phyloP scores from a whole-genome alignment of 1,140 invertebrate species.

The Nasonia vitripennis region DNA sequence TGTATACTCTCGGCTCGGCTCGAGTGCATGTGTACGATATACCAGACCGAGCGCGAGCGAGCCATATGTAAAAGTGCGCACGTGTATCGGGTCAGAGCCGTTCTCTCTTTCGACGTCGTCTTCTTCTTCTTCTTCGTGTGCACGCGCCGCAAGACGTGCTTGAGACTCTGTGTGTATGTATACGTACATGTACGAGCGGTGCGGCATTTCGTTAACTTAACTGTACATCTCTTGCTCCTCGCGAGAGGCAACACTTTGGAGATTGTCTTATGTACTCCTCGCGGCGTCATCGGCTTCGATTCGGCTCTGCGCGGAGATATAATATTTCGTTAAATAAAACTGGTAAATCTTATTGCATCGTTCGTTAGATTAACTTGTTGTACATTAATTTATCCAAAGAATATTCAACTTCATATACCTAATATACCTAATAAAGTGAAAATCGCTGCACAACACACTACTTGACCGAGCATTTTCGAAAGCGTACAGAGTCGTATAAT shows the following conservation, averaged over 20 bases:
- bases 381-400: too few species aligned
- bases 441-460: too few species aligned
- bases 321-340: too few species aligned
- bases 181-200: background rate
- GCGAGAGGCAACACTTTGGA: background rate
- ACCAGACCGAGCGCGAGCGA: background rate
- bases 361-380: too few species aligned
- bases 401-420: too few species aligned
- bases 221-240: slow-evolving; percentile 49
- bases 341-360: too few species aligned
- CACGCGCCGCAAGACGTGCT: background rate
- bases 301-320: background rate
- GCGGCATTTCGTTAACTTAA: slow-evolving; percentile 52
- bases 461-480: background rate
- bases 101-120: background rate
- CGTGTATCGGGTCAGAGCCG: slow-evolving; percentile 19
- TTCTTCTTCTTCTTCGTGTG: background rate
- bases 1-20: background rate
- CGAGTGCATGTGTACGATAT: background rate
- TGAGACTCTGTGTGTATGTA: background rate
- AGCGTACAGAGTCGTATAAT: background rate
- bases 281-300: background rate
- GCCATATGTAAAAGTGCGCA: slow-evolving; percentile 18
- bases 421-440: too few species aligned
- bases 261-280: background rate